Conservation (phyloP, 2,797 vertebrate genomes). For the Pelobates cultripes region DNA sequence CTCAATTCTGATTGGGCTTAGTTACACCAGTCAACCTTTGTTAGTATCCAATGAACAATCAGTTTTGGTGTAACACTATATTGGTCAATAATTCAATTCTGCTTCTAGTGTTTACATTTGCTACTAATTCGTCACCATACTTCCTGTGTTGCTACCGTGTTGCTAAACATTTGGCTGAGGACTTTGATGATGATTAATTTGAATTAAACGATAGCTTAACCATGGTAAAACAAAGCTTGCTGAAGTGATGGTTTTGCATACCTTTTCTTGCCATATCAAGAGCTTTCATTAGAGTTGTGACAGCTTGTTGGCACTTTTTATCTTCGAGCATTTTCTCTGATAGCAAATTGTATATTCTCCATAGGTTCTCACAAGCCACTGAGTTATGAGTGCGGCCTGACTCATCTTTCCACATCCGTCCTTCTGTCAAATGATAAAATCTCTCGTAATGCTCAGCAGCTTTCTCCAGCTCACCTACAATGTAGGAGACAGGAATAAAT, state of each 20-base stretch:
- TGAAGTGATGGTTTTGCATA: slow-evolving; percentile 58
- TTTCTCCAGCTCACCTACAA: slow-evolving; percentile 73
- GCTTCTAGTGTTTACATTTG: too few species aligned
- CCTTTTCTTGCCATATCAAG: slow-evolving; percentile 74
- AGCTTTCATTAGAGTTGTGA: slow-evolving; percentile 78
- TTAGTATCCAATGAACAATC: too few species aligned
- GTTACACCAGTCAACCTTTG: too few species aligned
- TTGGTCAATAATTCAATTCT: too few species aligned
- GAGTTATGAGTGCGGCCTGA: slow-evolving; percentile 64
- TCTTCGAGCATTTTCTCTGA: slow-evolving; percentile 75
- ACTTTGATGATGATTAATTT: too few species aligned
- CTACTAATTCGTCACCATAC: too few species aligned
- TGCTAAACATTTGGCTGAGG: too few species aligned
- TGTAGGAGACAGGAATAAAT: slow-evolving; percentile 58
- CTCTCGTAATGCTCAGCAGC: slow-evolving; percentile 78
- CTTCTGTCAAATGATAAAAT: slow-evolving; percentile 74
- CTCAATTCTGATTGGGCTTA: too few species aligned
- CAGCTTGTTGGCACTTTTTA: slow-evolving; percentile 73
- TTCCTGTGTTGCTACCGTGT: too few species aligned
- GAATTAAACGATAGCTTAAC: too few species aligned
- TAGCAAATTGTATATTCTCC: slow-evolving; percentile 73
- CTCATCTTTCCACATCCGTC: slow-evolving; percentile 69
- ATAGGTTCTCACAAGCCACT: slow-evolving; percentile 69
- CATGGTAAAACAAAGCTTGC: too few species aligned
- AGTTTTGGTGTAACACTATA: too few species aligned